Base-by-base conservation (phyloP, 2,888 invertebrate genomes). In the Melinaea menophilus region DNA sequence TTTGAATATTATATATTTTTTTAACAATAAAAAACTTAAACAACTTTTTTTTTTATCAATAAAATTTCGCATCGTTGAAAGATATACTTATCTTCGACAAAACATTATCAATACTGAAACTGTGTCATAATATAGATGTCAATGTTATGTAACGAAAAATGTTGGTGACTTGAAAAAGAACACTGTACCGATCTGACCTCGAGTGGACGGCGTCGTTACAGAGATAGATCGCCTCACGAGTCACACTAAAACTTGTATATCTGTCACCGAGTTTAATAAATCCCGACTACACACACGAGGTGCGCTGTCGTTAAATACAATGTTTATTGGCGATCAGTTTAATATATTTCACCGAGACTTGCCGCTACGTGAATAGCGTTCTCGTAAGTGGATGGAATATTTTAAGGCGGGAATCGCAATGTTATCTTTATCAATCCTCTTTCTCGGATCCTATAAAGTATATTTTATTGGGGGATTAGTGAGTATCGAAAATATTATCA, bases 321-420 rank as follows among this genome's bases (percentile, higher is more conserved):
- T 65, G 59, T 65, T 65, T 59, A 59, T 65, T 59, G 61, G 48
- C 54, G 58, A 62, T 61, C 61, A 61, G 56, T 55, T 13, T 35
- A 22, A 61, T 55, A 65, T 62, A 61, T 64, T 59, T 62, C 48
- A 58, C 51, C 33, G 58, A 56, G 58, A 59, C 56, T 65, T 61
- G 61, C 64, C 56, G 58, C 61, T 56, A 54, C 51, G 56, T 59
- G 61, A 41, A 56, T 56, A 46, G 59, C 46, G 56, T 55, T 66
- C 62, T 64, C 57, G 59, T 60, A 64, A 66, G 58, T 47, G 37
- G 51, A 11, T 7, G 63, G 58, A 66, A 61, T 63, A 54, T 59
- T 63, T 66, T 56, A 57, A 58, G 64, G 64, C 57, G 61, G 59
- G 62, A 64, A 58, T 54, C 61, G 57, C 61, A 60, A 66, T 58